Evolutionary conservation across 2,888 invertebrate genomes (phyloP), one percentile per base, ranked within the genome.

Genomic region (Lycocerus yunnanus): DNA sequence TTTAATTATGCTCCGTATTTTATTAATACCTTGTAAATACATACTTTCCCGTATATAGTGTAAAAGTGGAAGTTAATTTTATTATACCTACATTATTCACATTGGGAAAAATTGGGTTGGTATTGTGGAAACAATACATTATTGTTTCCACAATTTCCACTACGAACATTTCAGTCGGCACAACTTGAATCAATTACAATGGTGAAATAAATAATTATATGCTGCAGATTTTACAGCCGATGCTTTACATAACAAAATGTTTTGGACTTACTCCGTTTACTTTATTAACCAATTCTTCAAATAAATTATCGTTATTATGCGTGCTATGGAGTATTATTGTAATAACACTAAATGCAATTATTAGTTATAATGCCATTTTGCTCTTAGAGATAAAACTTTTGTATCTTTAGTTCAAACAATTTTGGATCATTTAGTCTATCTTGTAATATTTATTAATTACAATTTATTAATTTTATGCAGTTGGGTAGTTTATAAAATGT

Each of bases 381-480:
- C 1, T 1, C 1, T 0, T 43, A n/a, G 3, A 5, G 5, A n/a
- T n/a, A 21, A 21, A 0, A n/a, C n/a, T n/a, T n/a, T n/a, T 6
- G 0, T 1, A 6, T 0, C 43, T n/a, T 5, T 43, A 6, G 8
- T 43, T n/a, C n/a, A n/a, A n/a, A 43, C 1, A 6, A 43, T 43
- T 43, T n/a, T 43, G n/a, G 6, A n/a, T n/a, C 8, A 2, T 43
- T 1, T 43, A 6, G 6, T 43, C 1, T 2, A 6, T n/a, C 1
- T n/a, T 6, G n/a, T 43, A n/a, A 1, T n/a, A 6, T n/a, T 8
- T 6, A 5, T 43, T n/a, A 43, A 13, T n/a, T n/a, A n/a, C 5
- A 43, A n/a, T n/a, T n/a, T 43, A 5, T 1, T 6, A n/a, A n/a
- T 43, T 43, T 8, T 43, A 2, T 43, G n/a, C 43, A 43, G 43